These are phyloP conservation scores for Chamaea fasciata DNA, from an alignment of 2,113 vertebrate genomes.

Conservation along the genomic window DNA sequence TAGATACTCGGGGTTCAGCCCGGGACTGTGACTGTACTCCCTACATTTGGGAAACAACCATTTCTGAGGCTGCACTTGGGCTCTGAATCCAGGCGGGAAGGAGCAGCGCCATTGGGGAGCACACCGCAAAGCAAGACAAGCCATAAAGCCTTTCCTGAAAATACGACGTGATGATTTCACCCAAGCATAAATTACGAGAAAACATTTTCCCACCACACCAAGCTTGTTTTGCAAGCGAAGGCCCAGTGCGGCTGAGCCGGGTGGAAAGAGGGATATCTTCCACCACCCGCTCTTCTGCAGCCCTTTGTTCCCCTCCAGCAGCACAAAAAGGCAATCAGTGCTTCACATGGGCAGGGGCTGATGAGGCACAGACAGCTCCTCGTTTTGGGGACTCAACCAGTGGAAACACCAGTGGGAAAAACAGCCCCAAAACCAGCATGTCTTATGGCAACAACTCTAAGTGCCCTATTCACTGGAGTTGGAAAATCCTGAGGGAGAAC, in stretches of 20 bases:
- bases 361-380: neutral
- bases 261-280: neutral
- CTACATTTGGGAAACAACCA: accelerated
- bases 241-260: accelerated
- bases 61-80: accelerated
- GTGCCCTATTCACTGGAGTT: accelerated
- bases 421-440: accelerated
- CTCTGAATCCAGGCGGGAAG: neutral
- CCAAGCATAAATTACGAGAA: accelerated
- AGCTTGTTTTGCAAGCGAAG: neutral
- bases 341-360: accelerated
- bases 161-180: accelerated
- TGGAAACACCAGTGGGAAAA: neutral
- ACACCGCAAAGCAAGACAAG: neutral
- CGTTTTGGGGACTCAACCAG: neutral
- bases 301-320: neutral
- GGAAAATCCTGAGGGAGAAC: neutral
- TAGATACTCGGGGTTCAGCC: neutral
- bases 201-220: neutral
- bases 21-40: accelerated
- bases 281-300: neutral
- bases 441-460: neutral
- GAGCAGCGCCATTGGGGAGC: neutral
- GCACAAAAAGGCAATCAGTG: neutral
- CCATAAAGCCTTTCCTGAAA: neutral